These are phyloP conservation scores for Periparus ater DNA, from an alignment of 2,797 vertebrate genomes.

Conservation along the genomic window DNA sequence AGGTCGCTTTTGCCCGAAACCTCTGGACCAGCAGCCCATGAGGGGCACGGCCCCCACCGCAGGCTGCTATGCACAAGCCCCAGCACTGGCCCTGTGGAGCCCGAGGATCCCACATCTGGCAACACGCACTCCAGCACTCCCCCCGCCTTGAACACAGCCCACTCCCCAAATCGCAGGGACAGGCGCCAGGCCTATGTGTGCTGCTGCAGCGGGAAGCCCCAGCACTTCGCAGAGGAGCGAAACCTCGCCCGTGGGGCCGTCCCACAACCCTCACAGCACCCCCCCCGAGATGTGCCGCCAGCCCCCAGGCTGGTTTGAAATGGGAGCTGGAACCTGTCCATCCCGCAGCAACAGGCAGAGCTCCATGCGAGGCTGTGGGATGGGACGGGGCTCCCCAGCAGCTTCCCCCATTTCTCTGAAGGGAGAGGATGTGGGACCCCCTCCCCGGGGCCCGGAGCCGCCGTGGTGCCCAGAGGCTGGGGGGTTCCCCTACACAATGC, in stretches of 20 bases:
- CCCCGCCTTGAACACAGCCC: background rate
- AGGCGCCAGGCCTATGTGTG: background rate
- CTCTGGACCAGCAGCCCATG: background rate
- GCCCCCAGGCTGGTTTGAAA: background rate
- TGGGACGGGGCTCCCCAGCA: background rate
- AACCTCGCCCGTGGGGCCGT: background rate
- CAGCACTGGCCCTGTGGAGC: background rate
- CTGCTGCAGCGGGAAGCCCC: background rate
- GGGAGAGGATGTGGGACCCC: too few relatives aligned
- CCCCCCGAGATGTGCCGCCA: background rate
- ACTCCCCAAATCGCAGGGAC: background rate
- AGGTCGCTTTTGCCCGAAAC: fast-evolving
- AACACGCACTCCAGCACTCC: background rate
- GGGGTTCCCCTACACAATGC: background rate
- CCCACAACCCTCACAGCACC: background rate
- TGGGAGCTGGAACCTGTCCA: background rate
- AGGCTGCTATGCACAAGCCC: background rate
- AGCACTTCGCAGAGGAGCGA: background rate
- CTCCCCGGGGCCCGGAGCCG: background rate
- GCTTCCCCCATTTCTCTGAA: background rate
- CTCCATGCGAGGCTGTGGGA: background rate
- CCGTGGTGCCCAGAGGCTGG: background rate
- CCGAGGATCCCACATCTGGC: background rate
- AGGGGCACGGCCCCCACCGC: background rate
- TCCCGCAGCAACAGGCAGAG: background rate